Conservation (phyloP, 2,797 vertebrate genomes). For the Myotis vivesi region DNA sequence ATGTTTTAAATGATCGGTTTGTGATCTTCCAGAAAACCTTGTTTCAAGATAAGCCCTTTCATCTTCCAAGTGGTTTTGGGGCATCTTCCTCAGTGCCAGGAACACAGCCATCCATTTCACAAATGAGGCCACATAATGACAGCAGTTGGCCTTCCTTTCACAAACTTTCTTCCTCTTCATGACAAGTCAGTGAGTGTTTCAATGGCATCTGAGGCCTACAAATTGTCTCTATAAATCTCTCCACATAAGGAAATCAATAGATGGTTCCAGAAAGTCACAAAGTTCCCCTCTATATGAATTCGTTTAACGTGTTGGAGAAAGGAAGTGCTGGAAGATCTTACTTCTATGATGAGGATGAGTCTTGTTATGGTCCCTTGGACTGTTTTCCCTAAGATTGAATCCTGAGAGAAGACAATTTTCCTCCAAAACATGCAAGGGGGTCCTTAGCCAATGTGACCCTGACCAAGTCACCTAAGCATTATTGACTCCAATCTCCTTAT, state of each 20-base stretch:
- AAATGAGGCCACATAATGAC: slow-evolving; percentile 63
- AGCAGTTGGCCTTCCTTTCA: slow-evolving; percentile 51
- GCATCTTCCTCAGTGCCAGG: slow-evolving; percentile 51
- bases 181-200: slow-evolving; percentile 24
- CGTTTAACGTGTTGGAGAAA: neutral
- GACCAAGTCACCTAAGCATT: neutral
- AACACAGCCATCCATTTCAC: slow-evolving; percentile 53
- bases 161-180: slow-evolving; percentile 37
- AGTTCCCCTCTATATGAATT: slow-evolving; percentile 3
- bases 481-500: neutral
- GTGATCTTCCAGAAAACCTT: slow-evolving; percentile 60
- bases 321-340: neutral
- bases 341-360: neutral
- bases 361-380: neutral
- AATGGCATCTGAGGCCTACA: neutral
- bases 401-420: neutral
- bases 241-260: slow-evolving; percentile 52
- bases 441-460: neutral
- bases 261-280: slow-evolving; percentile 38
- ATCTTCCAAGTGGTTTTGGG: slow-evolving; percentile 57
- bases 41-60: slow-evolving; percentile 56
- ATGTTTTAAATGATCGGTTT: slow-evolving; percentile 40
- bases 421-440: neutral
- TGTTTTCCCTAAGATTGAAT: neutral
- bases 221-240: slow-evolving; percentile 54